Conservation (phyloP, 2,113 vertebrate genomes). For the Sebastes schlegelii region DNA sequence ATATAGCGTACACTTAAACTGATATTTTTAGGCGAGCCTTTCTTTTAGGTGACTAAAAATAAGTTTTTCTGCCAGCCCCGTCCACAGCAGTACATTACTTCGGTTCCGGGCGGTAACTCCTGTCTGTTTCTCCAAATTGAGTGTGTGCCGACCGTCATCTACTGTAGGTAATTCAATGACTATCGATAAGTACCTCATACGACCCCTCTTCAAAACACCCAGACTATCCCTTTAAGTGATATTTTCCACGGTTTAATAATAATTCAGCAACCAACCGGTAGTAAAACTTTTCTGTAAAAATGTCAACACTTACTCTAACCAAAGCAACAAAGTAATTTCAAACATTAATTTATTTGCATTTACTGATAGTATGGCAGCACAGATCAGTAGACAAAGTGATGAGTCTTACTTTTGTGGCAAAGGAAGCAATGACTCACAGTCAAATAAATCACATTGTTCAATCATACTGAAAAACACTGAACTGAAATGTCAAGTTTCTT, state of each 20-base stretch:
- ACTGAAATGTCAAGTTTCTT: background rate
- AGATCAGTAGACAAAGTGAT: background rate
- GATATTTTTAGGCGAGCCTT: no score
- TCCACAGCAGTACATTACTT: no score
- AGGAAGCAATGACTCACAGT: constrained; percentile 13
- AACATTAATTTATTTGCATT: constrained; percentile 12
- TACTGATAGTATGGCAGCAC: constrained; percentile 4
- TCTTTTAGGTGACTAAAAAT: no score
- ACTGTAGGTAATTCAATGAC: no score
- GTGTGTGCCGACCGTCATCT: no score
- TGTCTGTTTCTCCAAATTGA: no score
- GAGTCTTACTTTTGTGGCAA: background rate
- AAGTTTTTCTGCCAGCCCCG: no score
- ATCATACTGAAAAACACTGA: background rate
- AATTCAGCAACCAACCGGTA: background rate
- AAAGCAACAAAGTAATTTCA: background rate
- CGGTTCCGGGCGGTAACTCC: no score
- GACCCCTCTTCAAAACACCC: no score
- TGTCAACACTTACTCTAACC: background rate
- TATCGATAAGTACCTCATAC: no score
- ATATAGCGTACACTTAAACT: no score
- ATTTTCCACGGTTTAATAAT: background rate
- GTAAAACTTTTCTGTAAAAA: background rate
- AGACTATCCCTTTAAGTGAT: background rate
- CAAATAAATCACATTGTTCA: constrained; percentile 12